These are phyloP conservation scores for Melipona beecheii DNA, from an alignment of 2,888 invertebrate species.

Conservation along the genomic window DNA sequence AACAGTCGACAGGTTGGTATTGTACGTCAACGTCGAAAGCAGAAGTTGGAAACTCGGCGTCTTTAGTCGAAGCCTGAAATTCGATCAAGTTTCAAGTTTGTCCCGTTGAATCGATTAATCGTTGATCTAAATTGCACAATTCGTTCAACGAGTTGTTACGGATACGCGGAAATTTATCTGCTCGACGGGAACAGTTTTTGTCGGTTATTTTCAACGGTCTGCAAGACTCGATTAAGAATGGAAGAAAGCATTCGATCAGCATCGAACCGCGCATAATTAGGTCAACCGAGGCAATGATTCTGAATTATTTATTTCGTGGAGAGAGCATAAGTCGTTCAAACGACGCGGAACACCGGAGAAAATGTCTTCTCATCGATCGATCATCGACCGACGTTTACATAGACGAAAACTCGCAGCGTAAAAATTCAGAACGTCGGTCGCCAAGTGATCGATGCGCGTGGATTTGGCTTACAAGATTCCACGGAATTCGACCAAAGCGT, in stretches of 20 bases:
- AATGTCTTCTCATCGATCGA: conserved; percentile 41
- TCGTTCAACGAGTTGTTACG: not conserved
- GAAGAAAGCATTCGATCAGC: conserved; percentile 1
- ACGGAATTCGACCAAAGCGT: not conserved
- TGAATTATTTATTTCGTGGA: conserved; percentile 55
- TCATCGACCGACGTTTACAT: conserved; percentile 11
- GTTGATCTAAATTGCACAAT: not conserved
- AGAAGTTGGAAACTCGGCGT: not conserved
- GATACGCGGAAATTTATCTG: not conserved
- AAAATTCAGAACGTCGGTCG: conserved; percentile 36
- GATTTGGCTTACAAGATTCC: not conserved
- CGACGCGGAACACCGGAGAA: conserved; percentile 18
- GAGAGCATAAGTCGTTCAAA: conserved; percentile 1
- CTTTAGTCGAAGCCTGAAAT: not conserved
- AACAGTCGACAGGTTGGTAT: not conserved
- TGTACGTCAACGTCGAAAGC: conserved; percentile 10
- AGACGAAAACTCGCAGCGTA: not conserved
- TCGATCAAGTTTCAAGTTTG: not conserved
- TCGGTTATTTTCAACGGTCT: not conserved
- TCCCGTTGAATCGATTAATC: not conserved
- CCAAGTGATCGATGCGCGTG: conserved; percentile 5
- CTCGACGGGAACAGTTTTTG: not conserved
- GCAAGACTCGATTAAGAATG: not conserved
- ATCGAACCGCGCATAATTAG: conserved; percentile 40
- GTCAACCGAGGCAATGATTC: conserved; percentile 30